Conservation (phyloP, 2,797 vertebrate species). For the Etheostoma nigrum region DNA sequence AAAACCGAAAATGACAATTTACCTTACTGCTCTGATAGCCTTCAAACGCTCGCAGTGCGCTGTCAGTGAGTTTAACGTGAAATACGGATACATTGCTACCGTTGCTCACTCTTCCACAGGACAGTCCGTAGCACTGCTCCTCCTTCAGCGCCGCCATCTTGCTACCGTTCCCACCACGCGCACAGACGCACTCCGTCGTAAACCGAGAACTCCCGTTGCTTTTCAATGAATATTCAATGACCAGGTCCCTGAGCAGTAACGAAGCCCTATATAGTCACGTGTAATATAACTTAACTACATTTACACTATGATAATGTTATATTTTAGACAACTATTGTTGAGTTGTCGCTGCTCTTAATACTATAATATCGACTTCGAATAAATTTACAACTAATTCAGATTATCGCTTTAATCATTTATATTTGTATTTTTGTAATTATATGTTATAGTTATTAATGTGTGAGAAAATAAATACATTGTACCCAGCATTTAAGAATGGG, state of each 20-base stretch:
- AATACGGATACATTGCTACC: slow-evolving; percentile 94
- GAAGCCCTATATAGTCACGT: slow-evolving; percentile 28
- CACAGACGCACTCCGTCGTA: slow-evolving; percentile 79
- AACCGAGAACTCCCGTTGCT: slow-evolving; percentile 78
- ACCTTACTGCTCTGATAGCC: slow-evolving; percentile 93
- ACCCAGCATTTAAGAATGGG: slow-evolving; percentile 1
- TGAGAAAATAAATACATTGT: background rate
- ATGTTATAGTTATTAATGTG: background rate
- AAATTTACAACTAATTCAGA: background rate
- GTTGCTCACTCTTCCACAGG: slow-evolving; percentile 95
- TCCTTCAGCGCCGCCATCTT: slow-evolving; percentile 99
- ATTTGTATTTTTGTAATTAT: background rate
- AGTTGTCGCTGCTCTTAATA: too few relatives aligned
- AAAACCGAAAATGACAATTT: slow-evolving; percentile 48
- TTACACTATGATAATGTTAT: too few relatives aligned
- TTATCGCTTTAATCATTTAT: background rate
- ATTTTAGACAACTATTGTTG: background rate
- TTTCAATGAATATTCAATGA: slow-evolving; percentile 87
- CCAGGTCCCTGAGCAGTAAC: slow-evolving; percentile 39
- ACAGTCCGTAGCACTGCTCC: slow-evolving; percentile 96
- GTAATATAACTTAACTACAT: background rate
- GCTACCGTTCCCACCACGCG: slow-evolving; percentile 86
- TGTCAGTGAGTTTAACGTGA: slow-evolving; percentile 98
- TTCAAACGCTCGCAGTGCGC: slow-evolving; percentile 93
- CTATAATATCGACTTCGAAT: too few relatives aligned